These are phyloP conservation scores for Mobula birostris DNA, from an alignment of 2,113 vertebrate genomes.

Conservation along the genomic window DNA sequence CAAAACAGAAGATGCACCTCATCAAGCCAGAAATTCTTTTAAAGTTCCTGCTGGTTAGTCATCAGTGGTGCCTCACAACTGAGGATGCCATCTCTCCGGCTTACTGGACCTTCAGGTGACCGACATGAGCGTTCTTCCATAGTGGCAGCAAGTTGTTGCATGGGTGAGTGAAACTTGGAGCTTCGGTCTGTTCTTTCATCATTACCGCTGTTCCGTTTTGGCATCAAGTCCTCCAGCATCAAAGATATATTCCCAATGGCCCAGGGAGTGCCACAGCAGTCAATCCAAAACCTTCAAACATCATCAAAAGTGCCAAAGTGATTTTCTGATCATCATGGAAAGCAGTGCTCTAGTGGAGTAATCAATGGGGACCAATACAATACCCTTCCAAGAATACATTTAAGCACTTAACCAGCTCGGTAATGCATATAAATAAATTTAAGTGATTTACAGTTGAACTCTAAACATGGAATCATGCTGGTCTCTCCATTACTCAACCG, in stretches of 20 bases:
- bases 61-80: too few species aligned
- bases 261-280: too few species aligned
- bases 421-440: background rate
- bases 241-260: too few species aligned
- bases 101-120: too few species aligned
- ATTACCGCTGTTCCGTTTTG: too few species aligned
- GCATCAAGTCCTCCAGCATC: too few species aligned
- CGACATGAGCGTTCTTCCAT: too few species aligned
- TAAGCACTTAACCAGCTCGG: background rate
- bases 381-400: background rate
- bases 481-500: background rate
- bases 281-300: background rate
- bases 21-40: background rate
- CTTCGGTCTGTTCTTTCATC: too few species aligned
- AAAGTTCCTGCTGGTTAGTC: background rate
- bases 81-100: too few species aligned
- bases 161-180: too few species aligned
- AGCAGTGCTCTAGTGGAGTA: background rate
- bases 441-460: background rate
- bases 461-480: background rate
- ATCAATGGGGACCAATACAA: background rate
- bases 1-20: background rate
- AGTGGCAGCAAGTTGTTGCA: too few species aligned
- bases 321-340: background rate
- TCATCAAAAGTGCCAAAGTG: background rate